Base-by-base conservation (phyloP, 2,797 vertebrate genomes). In the Psittacula echo region DNA sequence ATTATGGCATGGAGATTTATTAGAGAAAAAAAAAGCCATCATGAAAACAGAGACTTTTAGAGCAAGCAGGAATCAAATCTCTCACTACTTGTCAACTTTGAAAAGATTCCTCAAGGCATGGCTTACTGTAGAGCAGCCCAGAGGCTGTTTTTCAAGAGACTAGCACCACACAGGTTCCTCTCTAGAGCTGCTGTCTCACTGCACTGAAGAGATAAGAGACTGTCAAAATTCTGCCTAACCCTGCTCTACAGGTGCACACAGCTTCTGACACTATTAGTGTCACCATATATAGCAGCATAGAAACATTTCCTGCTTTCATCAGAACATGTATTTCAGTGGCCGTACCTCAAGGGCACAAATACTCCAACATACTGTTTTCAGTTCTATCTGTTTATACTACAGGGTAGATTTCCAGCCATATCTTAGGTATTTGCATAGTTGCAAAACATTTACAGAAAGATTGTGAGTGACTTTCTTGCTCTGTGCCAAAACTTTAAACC, bases 311-410 rank as follows among this genome's bases (percentile, higher is more conserved):
- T 50, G 15, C 29, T 76, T 68, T 13, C 45, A 54, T 67, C 11
- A 71, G 13, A 83, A 56, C 17, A 41, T 0, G 0, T 8, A 64
- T 50, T 87, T 76, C 41, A 78, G 41, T 20, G 24, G 15, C 27
- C 10, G 4, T 18, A 8, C 9, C 44, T 80, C 58, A 72, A 30
- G 4, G 29, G 32, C 60, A 85, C 12, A 61, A 76, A 47, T 5
- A 21, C 0, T 50, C 24, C 42, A 67, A 5, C n/a, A 72, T 1
- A 54, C 1, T 0, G 0, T 11, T 5, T 29, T 83, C 50, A n/a
- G 5, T 19, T 76, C 48, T 13, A 50, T 4, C n/a, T 45, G 34
- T 11, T 39, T 32, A 50, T 68, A 44, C 22, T 29, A 47, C 16
- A 37, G 27, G 42, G 2, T 45, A 68, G 42, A 20, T 70, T 86